Conservation (phyloP, 2,113 vertebrate species). For the Melanotaenia duboulayi region DNA sequence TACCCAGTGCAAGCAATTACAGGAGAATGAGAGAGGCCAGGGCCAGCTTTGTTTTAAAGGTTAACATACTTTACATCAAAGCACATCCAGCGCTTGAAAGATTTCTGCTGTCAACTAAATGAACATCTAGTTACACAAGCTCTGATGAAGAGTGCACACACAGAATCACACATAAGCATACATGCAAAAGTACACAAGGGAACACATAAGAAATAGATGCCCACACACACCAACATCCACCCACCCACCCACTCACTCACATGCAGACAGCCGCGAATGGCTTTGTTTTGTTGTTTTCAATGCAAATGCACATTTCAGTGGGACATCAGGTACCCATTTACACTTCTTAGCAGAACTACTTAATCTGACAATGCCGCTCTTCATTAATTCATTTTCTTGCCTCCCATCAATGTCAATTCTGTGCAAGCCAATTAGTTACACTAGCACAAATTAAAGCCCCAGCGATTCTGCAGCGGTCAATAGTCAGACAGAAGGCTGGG, state of each 20-base stretch:
- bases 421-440: constrained; percentile 74
- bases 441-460: constrained; percentile 74
- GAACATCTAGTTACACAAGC: constrained; percentile 70
- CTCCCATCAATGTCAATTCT: constrained; percentile 72
- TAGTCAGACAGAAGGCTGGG: constrained; percentile 62
- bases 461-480: constrained; percentile 71
- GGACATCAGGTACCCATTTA: constrained; percentile 30
- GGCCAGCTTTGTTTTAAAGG: constrained; percentile 82
- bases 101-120: constrained; percentile 72
- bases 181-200: neutral
- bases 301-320: constrained; percentile 35
- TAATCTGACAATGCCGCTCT: constrained; percentile 51
- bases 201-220: neutral
- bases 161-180: constrained; percentile 20
- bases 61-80: constrained; percentile 80
- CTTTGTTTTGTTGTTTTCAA: constrained; percentile 12
- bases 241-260: constrained; percentile 29
- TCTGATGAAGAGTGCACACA: constrained; percentile 53
- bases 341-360: constrained; percentile 45
- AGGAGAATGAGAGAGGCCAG: constrained; percentile 74
- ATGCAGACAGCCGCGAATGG: neutral
- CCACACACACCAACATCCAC: constrained; percentile 20
- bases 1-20: constrained; percentile 77
- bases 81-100: constrained; percentile 69
- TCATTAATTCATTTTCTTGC: constrained; percentile 69